Conservation (phyloP, 1,140 invertebrate species). For the Bombyx mandarina region DNA sequence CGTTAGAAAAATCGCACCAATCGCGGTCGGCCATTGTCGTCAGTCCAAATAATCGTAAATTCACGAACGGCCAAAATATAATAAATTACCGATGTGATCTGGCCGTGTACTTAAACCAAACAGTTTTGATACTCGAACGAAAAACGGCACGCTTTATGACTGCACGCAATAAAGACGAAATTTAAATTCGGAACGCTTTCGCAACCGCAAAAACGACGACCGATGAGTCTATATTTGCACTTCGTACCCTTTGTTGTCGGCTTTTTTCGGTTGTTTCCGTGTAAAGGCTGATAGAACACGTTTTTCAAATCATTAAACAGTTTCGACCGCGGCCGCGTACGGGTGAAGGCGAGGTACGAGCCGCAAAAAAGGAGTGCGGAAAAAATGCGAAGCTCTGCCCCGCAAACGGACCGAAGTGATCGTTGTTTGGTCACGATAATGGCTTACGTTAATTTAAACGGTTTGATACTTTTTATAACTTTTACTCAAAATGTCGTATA, state of each 20-base stretch:
- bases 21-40: slow-evolving; percentile 48
- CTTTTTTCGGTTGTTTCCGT: slow-evolving; percentile 68
- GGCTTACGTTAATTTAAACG: slow-evolving; percentile 12
- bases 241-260: slow-evolving; percentile 63
- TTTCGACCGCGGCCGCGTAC: slow-evolving; percentile 56
- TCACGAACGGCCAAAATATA: slow-evolving; percentile 67
- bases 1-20: slow-evolving; percentile 59
- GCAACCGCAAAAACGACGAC: slow-evolving; percentile 10
- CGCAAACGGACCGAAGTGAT: slow-evolving; percentile 34
- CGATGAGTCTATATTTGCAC: slow-evolving; percentile 61
- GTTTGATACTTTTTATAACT: slow-evolving; percentile 9
- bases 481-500: neutral
- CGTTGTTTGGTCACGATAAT: slow-evolving; percentile 46
- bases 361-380: slow-evolving; percentile 34
- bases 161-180: slow-evolving; percentile 16
- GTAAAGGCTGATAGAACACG: slow-evolving; percentile 69
- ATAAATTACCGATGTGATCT: slow-evolving; percentile 70
- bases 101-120: slow-evolving; percentile 49
- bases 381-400: slow-evolving; percentile 36
- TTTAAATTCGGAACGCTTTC: slow-evolving; percentile 9
- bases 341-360: slow-evolving; percentile 45
- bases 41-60: slow-evolving; percentile 68
- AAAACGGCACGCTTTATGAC: slow-evolving; percentile 7
- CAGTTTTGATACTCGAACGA: slow-evolving; percentile 13
- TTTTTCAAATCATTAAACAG: slow-evolving; percentile 71